Evolutionary conservation across 2,113 vertebrate genomes (phyloP), one percentile per base, ranked within the genome.

Genomic region (western clawed frog (Xenopus tropicalis)): DNA sequence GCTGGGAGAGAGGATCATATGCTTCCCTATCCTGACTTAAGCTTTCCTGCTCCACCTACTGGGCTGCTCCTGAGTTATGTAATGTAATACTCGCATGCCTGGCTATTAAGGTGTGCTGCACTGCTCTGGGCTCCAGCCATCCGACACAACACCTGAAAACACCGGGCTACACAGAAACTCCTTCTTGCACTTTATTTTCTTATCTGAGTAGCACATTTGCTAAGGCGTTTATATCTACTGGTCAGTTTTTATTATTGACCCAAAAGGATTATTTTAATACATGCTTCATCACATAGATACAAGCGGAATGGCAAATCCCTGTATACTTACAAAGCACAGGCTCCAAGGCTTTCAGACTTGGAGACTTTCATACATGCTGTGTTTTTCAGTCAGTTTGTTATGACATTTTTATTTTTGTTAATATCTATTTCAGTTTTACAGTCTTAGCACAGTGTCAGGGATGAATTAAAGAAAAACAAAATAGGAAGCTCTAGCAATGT

Each of bases 241-340:
- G 46, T 14, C 1, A 48, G 1, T 37, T 37, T 37, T 37, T 37
- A 37, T 48, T 48, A 48, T 13, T 48, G 12, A 14, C 46, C 46
- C 14, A 12, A 17, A 48, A 13, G 14, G 46, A 6, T 17, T 1
- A 14, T 48, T 13, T 12, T 11, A 14, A 48, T 48, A 48, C 46
- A 48, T 17, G 12, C 16, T 14, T 13, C 11, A 6, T 14, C 16
- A 14, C 46, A 48, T 48, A 3, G 6, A 14, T 48, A 13, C 46
- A 48, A 61, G 22, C 37, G 65, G 57, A 44, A 69, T 75, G 72
- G 72, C 72, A 68, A 43, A 75, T 22, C 14, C 13, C 25, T 62
- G 9, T 37, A 22, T 56, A 22, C 14, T 13, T 23, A 22, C 72
- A 10, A 42, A 14, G 54, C 72, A 52, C 22, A 61, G 23, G 13